Evolutionary conservation across 2,797 vertebrate species (phyloP).

Genomic region (Urophycis tenuis): DNA sequence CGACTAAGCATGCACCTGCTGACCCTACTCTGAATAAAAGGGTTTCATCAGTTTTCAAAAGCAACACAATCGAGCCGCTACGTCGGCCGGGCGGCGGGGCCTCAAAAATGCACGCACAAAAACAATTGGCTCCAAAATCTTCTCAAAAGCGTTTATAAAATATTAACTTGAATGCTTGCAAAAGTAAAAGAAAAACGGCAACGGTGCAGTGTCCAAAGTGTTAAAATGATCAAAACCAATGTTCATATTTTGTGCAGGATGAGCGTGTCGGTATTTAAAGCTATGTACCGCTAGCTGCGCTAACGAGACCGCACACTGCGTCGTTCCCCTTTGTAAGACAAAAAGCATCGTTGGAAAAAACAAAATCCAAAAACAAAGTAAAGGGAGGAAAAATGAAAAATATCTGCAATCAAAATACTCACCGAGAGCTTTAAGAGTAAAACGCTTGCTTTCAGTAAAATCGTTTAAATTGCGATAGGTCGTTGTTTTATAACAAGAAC

Average conservation of each 20-base stretch:
- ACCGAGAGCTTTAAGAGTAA: slow-evolving; percentile 74
- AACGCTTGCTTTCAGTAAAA: slow-evolving; percentile 69
- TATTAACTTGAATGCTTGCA: slow-evolving; percentile 44
- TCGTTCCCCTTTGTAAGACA: slow-evolving; percentile 51
- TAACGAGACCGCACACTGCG: slow-evolving; percentile 42
- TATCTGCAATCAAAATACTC: slow-evolving; percentile 73
- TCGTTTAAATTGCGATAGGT: slow-evolving; percentile 45
- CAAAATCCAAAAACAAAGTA: slow-evolving; percentile 60
- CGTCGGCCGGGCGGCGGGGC: slow-evolving; percentile 27
- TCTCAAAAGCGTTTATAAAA: slow-evolving; percentile 43
- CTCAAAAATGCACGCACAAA: slow-evolving; percentile 44
- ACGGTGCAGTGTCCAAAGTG: slow-evolving; percentile 50
- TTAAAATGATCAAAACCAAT: slow-evolving; percentile 36
- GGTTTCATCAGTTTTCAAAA: slow-evolving; percentile 4
- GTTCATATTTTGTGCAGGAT: slow-evolving; percentile 23
- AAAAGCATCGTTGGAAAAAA: slow-evolving; percentile 60
- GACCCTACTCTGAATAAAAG: slow-evolving; percentile 18
- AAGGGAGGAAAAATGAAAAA: slow-evolving; percentile 67
- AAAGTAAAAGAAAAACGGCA: slow-evolving; percentile 35
- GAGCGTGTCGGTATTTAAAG: slow-evolving; percentile 31
- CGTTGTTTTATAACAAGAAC: not conserved
- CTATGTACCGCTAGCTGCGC: slow-evolving; percentile 39
- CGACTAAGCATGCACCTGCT: slow-evolving; percentile 3
- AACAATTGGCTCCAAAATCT: slow-evolving; percentile 53
- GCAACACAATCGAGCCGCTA: slow-evolving; percentile 28